Percentiles rank a stretch among this genome's conserved stretches.
Conservation (phyloP, 1,140 invertebrate species). For the Limonius californicus region DNA sequence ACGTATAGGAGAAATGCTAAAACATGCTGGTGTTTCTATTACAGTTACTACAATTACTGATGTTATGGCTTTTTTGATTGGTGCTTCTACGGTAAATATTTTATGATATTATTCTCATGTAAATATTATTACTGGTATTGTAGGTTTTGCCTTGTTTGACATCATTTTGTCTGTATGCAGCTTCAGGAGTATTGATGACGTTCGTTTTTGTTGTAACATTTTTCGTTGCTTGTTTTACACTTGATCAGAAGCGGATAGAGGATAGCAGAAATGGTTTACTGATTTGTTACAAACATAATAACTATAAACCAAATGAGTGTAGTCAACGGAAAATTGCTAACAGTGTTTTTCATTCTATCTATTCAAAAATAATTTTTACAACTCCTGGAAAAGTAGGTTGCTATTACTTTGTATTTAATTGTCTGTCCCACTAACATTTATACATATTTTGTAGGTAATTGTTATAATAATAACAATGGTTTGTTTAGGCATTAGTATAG, state of each 20-base stretch:
- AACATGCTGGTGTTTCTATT: conserved; percentile 78
- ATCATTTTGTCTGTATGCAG: conserved; percentile 74
- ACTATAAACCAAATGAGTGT: conserved; percentile 47
- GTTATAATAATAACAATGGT: conserved; percentile 57
- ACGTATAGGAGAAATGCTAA: conserved; percentile 64
- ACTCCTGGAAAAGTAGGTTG: conserved; percentile 53
- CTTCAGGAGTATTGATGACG: conserved; percentile 65
- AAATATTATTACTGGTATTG: conserved; percentile 18
- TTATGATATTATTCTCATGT: conserved; percentile 1
- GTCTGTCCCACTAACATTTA: too few relatives aligned
- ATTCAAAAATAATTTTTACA: conserved; percentile 59
- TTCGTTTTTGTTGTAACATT: conserved; percentile 74
- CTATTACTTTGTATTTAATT: too few relatives aligned
- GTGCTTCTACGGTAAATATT: conserved; percentile 58
- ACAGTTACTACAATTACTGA: conserved; percentile 81
- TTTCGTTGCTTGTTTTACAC: conserved; percentile 70
- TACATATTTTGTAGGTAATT: conserved; percentile 44
- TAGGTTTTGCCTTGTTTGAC: conserved; percentile 70
- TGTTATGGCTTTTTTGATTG: conserved; percentile 72
- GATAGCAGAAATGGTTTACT: conserved; percentile 62
- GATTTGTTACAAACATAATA: conserved; percentile 63
- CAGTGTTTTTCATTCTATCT: conserved; percentile 53
- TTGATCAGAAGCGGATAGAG: conserved; percentile 65
- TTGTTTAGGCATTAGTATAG: conserved; percentile 56
- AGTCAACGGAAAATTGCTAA: conserved; percentile 49